These are phyloP conservation scores for Monopis laevigella DNA, from an alignment of 2,888 invertebrate species.

Conservation along the genomic window DNA sequence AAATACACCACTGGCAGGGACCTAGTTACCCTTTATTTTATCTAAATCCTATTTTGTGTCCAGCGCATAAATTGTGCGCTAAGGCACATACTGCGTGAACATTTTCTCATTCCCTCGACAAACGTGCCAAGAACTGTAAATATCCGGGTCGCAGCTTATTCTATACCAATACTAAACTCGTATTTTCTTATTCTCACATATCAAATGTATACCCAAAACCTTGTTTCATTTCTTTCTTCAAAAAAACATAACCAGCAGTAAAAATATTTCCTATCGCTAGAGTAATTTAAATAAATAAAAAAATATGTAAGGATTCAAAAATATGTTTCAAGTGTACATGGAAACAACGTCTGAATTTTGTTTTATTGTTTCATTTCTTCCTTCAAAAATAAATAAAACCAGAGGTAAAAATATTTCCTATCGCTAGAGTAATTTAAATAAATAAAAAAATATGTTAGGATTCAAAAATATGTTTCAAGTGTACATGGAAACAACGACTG, in stretches of 20 bases:
- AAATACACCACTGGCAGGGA: conserved; percentile 28
- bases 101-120: conserved; percentile 59
- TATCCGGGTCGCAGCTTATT: conserved; percentile 25
- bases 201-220: too few relatives aligned
- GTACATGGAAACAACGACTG: conserved; percentile 49
- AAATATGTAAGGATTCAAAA: conserved; percentile 24
- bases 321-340: conserved; percentile 50
- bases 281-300: background rate
- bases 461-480: conserved; percentile 46
- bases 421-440: background rate
- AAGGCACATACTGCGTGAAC: conserved; percentile 58
- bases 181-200: background rate
- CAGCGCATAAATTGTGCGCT: conserved; percentile 58
- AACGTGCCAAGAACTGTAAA: conserved; percentile 63
- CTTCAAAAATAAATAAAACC: too few relatives aligned
- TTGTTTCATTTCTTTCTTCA: too few relatives aligned
- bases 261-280: background rate
- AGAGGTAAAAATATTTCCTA: background rate
- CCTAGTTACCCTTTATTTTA: conserved; percentile 51
- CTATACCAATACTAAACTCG: background rate
- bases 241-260: too few relatives aligned
- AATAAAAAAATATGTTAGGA: conserved; percentile 1
- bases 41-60: conserved; percentile 63
- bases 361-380: too few relatives aligned
- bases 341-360: conserved; percentile 52